Percentiles rank a stretch among this genome's conserved stretches.
Evolutionary conservation across 2,113 vertebrate species (phyloP).

Genomic region (Mobula hypostoma): DNA sequence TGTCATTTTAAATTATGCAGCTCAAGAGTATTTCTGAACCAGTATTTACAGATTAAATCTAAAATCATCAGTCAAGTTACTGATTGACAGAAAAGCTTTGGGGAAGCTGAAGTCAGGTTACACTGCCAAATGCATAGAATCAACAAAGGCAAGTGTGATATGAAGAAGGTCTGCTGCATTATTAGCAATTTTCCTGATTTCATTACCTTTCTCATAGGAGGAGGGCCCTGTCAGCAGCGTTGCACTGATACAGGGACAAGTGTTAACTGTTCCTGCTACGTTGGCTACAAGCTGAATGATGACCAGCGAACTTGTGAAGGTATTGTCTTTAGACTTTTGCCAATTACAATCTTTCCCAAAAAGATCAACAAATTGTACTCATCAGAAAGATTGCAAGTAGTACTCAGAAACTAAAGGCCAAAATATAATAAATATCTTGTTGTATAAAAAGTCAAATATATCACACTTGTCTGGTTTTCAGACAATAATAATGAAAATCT

Average conservation of each 20-base stretch:
- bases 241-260: conserved; percentile 69
- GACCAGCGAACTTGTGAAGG: conserved; percentile 84
- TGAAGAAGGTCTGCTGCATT: not conserved
- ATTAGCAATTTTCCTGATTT: not conserved
- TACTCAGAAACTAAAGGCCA: not conserved
- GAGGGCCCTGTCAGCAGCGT: conserved; percentile 72
- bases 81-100: not conserved
- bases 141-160: not conserved
- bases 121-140: not conserved
- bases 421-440: not conserved
- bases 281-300: conserved; percentile 77
- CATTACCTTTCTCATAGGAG: conserved; percentile 53
- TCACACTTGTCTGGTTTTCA: not conserved
- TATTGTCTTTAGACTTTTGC: conserved; percentile 43
- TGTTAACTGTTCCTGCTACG: conserved; percentile 73
- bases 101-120: not conserved
- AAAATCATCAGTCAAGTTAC: not conserved
- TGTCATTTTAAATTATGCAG: not conserved
- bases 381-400: not conserved
- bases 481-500: not conserved
- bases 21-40: too few relatives aligned
- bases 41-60: not conserved
- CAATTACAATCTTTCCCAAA: not conserved
- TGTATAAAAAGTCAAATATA: not conserved
- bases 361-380: not conserved